Evolutionary conservation across 2,113 vertebrate species (phyloP).

Genomic region (Thamnaconus septentrionalis): DNA sequence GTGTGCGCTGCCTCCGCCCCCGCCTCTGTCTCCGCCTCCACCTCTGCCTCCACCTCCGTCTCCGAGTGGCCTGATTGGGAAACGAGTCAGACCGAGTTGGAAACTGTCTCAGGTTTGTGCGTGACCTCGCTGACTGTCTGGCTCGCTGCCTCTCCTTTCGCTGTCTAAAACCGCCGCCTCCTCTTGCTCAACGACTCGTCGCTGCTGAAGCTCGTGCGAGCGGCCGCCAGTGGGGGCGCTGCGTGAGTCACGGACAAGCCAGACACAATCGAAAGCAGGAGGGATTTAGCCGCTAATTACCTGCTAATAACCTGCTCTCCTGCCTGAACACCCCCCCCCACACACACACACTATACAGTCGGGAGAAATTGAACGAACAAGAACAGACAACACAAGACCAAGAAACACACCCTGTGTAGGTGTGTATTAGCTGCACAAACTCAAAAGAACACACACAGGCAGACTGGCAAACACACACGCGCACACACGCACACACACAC

Average conservation of each 20-base stretch:
- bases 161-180: slow-evolving; percentile 43
- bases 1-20: no score
- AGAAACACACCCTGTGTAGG: slow-evolving; percentile 58
- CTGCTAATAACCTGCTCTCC: slow-evolving; percentile 42
- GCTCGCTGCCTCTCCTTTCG: slow-evolving; percentile 61
- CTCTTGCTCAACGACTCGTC: slow-evolving; percentile 58
- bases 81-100: slow-evolving; percentile 28
- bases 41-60: no score
- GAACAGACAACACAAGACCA: slow-evolving; percentile 31
- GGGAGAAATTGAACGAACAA: slow-evolving; percentile 21
- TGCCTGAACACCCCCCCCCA: not conserved
- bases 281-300: slow-evolving; percentile 36
- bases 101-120: slow-evolving; percentile 23
- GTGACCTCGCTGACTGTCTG: slow-evolving; percentile 34
- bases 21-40: no score
- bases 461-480: slow-evolving; percentile 19
- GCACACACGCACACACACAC: slow-evolving; percentile 6
- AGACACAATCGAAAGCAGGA: slow-evolving; percentile 71
- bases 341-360: not conserved
- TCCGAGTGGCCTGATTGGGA: slow-evolving; percentile 26
- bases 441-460: slow-evolving; percentile 24
- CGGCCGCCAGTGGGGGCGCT: slow-evolving; percentile 12
- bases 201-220: slow-evolving; percentile 43
- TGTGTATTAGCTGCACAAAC: slow-evolving; percentile 22
- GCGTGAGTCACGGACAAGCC: slow-evolving; percentile 57